phyloP scores from a whole-genome alignment of 2,888 invertebrate species.

The Parnassius orleans region DNA sequence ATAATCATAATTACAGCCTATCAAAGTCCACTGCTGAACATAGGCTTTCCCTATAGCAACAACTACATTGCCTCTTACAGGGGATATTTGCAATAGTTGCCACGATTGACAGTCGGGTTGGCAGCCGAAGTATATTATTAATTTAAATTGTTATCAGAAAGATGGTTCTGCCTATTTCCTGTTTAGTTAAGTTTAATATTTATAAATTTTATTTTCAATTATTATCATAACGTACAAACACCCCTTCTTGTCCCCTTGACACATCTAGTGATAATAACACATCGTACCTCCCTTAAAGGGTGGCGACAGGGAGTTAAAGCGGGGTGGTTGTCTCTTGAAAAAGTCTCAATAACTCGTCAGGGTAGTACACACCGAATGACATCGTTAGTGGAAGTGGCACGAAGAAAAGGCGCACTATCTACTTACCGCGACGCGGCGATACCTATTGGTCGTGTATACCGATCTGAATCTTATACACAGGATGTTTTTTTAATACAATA shows the following conservation, averaged over 20 bases:
- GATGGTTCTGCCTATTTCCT: no score
- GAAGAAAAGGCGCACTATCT: conserved; percentile 80
- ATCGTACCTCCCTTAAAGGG: conserved; percentile 33
- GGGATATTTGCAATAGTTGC: no score
- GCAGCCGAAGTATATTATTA: no score
- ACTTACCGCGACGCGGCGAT: conserved; percentile 44
- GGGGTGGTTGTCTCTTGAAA: conserved; percentile 70
- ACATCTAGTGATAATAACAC: conserved; percentile 38
- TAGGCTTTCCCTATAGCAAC: no score
- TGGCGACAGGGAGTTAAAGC: conserved; percentile 35
- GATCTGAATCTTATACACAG: conserved; percentile 24
- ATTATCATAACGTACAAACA: background rate
- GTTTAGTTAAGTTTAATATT: no score
- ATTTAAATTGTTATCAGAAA: no score
- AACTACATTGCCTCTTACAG: no score
- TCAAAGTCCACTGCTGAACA: no score
- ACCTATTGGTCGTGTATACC: conserved; percentile 56
- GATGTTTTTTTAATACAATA: background rate
- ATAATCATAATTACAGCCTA: no score
- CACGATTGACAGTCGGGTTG: no score
- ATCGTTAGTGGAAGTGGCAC: conserved; percentile 76
- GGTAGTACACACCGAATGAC: conserved; percentile 72
- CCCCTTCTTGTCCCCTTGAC: conserved; percentile 25
- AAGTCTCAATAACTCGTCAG: conserved; percentile 80
- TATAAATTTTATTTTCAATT: background rate